Percentiles rank a stretch among this genome's conserved stretches.
Evolutionary conservation across 2,797 vertebrate genomes (phyloP).

Genomic region (Knipowitschia caucasica): DNA sequence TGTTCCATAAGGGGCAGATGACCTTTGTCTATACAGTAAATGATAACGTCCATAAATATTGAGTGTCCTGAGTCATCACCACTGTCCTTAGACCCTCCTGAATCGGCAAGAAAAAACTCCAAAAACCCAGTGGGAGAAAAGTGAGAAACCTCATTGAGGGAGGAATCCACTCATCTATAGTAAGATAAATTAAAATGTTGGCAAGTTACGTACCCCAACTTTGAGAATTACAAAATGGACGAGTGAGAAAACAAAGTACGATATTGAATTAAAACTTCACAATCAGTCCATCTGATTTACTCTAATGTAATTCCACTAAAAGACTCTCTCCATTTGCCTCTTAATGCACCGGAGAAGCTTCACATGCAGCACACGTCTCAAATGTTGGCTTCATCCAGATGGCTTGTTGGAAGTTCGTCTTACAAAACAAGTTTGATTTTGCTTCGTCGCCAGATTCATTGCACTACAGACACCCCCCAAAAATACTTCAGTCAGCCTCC

Average conservation of each 20-base stretch:
- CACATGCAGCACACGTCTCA: conserved; percentile 26
- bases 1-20: too few species aligned
- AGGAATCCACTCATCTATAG: too few species aligned
- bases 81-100: too few species aligned
- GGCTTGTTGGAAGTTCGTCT: conserved; percentile 32
- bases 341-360: conserved; percentile 32
- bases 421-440: conserved; percentile 24
- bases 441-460: conserved; percentile 12
- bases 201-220: not conserved
- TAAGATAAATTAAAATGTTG: too few species aligned
- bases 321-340: conserved; percentile 8
- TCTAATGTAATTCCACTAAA: conserved; percentile 1
- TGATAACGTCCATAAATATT: too few species aligned
- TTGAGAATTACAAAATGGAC: not conserved
- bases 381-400: conserved; percentile 38
- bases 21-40: too few species aligned
- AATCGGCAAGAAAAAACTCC: too few species aligned
- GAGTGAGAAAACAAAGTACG: not conserved
- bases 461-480: conserved; percentile 10
- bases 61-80: too few species aligned
- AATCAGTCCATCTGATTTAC: not conserved
- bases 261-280: not conserved
- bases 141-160: too few species aligned
- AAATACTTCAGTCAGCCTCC: conserved; percentile 33
- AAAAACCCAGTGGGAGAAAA: too few species aligned